Evolutionary conservation across 2,797 vertebrate genomes (phyloP).

Genomic region (Carcharodon carcharias): DNA sequence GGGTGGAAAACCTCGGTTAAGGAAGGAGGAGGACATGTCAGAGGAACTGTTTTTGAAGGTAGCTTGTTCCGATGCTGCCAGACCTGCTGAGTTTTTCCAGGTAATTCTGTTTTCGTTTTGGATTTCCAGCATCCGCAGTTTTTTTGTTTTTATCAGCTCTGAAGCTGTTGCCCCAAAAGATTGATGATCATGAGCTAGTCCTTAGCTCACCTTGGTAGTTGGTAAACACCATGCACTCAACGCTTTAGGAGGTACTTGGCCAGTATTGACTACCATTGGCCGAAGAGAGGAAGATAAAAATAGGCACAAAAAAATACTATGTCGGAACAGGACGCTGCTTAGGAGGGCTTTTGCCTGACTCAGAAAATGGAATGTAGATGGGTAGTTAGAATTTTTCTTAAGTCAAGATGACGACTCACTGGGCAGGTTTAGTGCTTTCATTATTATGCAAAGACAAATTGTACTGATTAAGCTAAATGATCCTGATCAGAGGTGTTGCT

Average conservation of each 20-base stretch:
- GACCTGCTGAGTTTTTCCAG: too few relatives aligned
- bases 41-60: too few relatives aligned
- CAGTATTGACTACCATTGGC: neutral
- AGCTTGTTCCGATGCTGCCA: too few relatives aligned
- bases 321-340: neutral
- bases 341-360: neutral
- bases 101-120: too few relatives aligned
- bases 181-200: neutral
- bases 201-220: neutral
- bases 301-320: neutral
- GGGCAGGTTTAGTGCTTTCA: neutral
- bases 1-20: too few relatives aligned
- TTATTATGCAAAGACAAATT: neutral
- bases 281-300: neutral
- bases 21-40: too few relatives aligned
- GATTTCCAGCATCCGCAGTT: too few relatives aligned
- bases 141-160: too few relatives aligned
- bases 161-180: neutral
- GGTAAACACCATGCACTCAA: neutral
- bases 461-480: neutral
- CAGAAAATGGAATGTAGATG: neutral
- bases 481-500: neutral
- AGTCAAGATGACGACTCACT: neutral
- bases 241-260: neutral
- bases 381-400: neutral